These are phyloP conservation scores for Pollenia griseotomentosa DNA, from an alignment of 2,888 invertebrate genomes.

Conservation along the genomic window DNA sequence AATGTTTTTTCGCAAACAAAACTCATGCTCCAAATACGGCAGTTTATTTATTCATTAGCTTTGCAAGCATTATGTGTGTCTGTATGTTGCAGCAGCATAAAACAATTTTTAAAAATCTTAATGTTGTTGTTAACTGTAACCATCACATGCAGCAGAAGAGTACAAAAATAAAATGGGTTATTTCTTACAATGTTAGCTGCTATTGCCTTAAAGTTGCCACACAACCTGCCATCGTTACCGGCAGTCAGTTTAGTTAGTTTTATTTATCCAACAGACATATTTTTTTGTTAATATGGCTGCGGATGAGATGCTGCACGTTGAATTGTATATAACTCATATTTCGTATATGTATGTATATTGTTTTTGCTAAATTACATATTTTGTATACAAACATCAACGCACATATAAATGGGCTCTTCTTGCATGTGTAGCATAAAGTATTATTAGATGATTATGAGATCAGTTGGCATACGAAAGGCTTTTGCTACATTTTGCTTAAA, in stretches of 20 bases:
- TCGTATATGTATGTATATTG: slow-evolving; percentile 15
- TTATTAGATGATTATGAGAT: slow-evolving; percentile 50
- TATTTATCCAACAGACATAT: background rate
- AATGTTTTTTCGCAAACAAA: slow-evolving; percentile 40
- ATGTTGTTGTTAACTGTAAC: slow-evolving; percentile 42
- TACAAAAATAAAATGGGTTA: background rate
- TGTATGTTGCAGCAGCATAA: slow-evolving; percentile 2
- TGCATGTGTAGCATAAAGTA: background rate
- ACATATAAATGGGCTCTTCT: background rate
- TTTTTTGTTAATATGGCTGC: background rate
- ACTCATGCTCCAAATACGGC: slow-evolving; percentile 53
- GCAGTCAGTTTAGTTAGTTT: slow-evolving; percentile 16
- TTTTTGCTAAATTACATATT: slow-evolving; percentile 53
- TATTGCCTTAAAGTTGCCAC: background rate
- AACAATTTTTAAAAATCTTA: slow-evolving; percentile 20
- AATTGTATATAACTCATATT: background rate
- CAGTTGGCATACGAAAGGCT: slow-evolving; percentile 47
- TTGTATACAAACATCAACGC: background rate
- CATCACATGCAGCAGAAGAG: background rate
- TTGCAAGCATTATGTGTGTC: background rate
- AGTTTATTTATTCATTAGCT: slow-evolving; percentile 60
- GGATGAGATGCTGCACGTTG: slow-evolving; percentile 29
- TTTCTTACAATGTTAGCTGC: slow-evolving; percentile 1
- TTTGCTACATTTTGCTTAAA: background rate
- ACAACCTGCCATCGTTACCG: background rate